Percentiles rank a stretch among this genome's conserved stretches.
Conservation (phyloP, 2,113 vertebrate species). For the Halcyon senegalensis region DNA sequence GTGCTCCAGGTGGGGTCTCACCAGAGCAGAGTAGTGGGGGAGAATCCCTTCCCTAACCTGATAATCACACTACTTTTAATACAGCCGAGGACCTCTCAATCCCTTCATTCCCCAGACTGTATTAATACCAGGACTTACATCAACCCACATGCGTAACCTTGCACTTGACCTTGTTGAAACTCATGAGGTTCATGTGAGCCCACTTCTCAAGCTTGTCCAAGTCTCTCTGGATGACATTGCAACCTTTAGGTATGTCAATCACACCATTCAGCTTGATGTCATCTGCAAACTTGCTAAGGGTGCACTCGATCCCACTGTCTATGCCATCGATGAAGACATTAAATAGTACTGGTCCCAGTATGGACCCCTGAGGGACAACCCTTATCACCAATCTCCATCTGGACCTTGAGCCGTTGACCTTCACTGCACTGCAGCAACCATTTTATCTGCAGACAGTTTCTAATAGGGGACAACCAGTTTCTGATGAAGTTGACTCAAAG, state of each 20-base stretch:
- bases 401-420: background rate
- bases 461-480: background rate
- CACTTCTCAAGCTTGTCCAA: background rate
- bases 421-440: background rate
- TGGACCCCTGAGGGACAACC: background rate
- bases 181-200: background rate
- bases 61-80: background rate
- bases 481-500: background rate
- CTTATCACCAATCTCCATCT: background rate
- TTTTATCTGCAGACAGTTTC: background rate
- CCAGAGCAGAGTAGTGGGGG: background rate
- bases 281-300: background rate
- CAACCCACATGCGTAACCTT: background rate
- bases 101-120: background rate
- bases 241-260: background rate
- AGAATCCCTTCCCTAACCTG: background rate
- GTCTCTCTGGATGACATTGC: background rate
- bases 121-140: fast-evolving
- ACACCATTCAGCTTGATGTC: background rate
- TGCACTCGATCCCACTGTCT: background rate
- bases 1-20: background rate
- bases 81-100: background rate
- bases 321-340: background rate
- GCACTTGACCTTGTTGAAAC: background rate
- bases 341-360: background rate